Evolutionary conservation across 2,888 invertebrate species (phyloP).

Genomic region (Phaedon cochleariae): DNA sequence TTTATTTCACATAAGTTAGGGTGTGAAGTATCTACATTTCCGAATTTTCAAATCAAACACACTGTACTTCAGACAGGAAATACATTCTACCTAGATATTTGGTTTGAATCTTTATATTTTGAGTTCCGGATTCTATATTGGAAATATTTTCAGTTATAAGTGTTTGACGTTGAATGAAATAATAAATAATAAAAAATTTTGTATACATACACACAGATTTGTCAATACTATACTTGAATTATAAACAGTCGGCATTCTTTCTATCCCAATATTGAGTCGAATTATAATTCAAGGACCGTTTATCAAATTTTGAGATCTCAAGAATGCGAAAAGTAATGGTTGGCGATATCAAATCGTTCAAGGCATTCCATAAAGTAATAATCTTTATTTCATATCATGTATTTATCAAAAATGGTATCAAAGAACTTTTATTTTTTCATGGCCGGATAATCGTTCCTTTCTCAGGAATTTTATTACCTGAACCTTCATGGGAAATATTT

Average conservation of each 20-base stretch:
- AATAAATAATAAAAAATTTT: too few relatives aligned
- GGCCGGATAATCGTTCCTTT: neutral
- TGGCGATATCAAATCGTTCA: constrained; percentile 27
- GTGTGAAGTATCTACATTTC: too few relatives aligned
- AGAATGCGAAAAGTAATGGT: constrained; percentile 25
- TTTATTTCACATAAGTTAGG: too few relatives aligned
- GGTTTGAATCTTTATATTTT: too few relatives aligned
- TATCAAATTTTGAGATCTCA: constrained; percentile 12
- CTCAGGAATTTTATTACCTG: too few relatives aligned
- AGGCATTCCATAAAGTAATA: constrained; percentile 29
- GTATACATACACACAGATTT: constrained; percentile 1
- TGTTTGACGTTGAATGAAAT: too few relatives aligned
- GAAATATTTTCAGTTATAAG: too few relatives aligned
- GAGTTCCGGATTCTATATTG: too few relatives aligned
- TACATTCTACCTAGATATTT: too few relatives aligned
- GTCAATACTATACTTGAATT: constrained; percentile 13
- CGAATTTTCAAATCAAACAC: too few relatives aligned
- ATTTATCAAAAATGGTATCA: constrained; percentile 32
- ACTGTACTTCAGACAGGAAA: too few relatives aligned
- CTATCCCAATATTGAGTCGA: constrained; percentile 13
- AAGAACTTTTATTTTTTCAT: constrained; percentile 21
- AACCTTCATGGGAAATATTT: too few relatives aligned
- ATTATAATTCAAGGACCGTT: constrained; percentile 25
- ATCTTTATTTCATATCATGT: constrained; percentile 36
- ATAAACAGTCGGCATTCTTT: constrained; percentile 25